Percentiles rank a stretch among this genome's conserved stretches.
These are phyloP conservation scores for Clitarchus hookeri DNA, from an alignment of 2,888 invertebrate species.

Conservation along the genomic window DNA sequence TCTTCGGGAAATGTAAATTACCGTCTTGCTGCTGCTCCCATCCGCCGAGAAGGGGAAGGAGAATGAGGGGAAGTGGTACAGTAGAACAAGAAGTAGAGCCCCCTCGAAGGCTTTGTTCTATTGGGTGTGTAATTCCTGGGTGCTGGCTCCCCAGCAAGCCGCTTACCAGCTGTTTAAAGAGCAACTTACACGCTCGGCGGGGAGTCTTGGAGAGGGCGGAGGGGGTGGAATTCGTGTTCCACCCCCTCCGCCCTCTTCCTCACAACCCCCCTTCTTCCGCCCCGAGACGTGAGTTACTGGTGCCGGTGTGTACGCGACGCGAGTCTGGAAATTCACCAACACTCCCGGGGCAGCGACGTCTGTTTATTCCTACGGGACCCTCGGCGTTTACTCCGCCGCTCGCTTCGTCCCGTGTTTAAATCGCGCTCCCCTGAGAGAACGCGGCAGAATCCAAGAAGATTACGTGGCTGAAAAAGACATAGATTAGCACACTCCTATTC, in stretches of 20 bases:
- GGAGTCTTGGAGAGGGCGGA: background rate
- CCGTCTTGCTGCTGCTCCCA: background rate
- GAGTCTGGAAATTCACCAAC: background rate
- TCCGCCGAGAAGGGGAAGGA: background rate
- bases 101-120: background rate
- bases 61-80: background rate
- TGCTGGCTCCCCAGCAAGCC: background rate
- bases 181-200: background rate
- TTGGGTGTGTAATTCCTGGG: background rate
- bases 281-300: background rate
- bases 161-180: background rate
- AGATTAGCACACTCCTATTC: too few relatives aligned
- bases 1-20: slow-evolving; percentile 11
- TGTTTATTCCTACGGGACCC: background rate
- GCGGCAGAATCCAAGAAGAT: too few relatives aligned
- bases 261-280: background rate
- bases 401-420: too few relatives aligned
- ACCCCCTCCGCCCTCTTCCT: too few relatives aligned
- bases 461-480: too few relatives aligned
- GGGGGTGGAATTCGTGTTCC: too few relatives aligned
- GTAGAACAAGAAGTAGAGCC: background rate
- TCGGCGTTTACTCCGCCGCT: background rate
- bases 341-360: background rate
- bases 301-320: background rate
- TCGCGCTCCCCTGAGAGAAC: too few relatives aligned